These are phyloP conservation scores for Sinotaia quadrata DNA, from an alignment of 2,888 invertebrate genomes.

Conservation along the genomic window DNA sequence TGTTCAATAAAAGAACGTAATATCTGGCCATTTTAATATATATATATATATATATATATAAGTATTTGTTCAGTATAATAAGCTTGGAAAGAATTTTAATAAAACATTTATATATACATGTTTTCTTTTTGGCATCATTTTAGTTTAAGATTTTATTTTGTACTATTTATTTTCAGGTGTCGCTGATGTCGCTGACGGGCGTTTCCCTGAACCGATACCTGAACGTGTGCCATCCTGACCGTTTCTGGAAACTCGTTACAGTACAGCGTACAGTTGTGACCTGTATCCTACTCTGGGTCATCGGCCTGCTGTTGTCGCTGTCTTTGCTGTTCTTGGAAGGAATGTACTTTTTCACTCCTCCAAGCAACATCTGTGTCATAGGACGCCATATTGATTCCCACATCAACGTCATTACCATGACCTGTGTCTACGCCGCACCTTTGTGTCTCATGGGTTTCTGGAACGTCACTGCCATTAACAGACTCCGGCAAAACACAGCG, in stretches of 20 bases:
- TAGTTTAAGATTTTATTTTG: too few species aligned
- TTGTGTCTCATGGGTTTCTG: conserved; percentile 20
- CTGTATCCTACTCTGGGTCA: conserved; percentile 12
- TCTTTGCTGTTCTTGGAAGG: conserved; percentile 1
- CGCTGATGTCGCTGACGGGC: conserved; percentile 1
- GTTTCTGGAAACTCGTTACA: conserved; percentile 19
- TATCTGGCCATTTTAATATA: too few species aligned
- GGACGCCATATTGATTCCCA: not conserved
- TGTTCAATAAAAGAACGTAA: too few species aligned
- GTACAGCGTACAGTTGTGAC: not conserved
- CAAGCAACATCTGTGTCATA: conserved; percentile 20
- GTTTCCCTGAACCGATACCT: conserved; percentile 30
- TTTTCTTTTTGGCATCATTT: too few species aligned
- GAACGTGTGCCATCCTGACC: conserved; percentile 19
- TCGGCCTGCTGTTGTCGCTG: conserved; percentile 1
- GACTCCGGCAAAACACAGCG: too few species aligned
- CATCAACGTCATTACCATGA: not conserved
- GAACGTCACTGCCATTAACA: too few species aligned
- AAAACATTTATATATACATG: too few species aligned
- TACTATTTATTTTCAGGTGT: too few species aligned
- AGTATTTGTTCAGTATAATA: too few species aligned
- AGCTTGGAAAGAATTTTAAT: too few species aligned
- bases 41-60: too few species aligned
- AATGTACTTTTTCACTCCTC: conserved; percentile 10
- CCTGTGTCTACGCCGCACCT: conserved; percentile 2